phyloP scores from a whole-genome alignment of 2,797 vertebrate genomes.

The Phalanger gymnotis region DNA sequence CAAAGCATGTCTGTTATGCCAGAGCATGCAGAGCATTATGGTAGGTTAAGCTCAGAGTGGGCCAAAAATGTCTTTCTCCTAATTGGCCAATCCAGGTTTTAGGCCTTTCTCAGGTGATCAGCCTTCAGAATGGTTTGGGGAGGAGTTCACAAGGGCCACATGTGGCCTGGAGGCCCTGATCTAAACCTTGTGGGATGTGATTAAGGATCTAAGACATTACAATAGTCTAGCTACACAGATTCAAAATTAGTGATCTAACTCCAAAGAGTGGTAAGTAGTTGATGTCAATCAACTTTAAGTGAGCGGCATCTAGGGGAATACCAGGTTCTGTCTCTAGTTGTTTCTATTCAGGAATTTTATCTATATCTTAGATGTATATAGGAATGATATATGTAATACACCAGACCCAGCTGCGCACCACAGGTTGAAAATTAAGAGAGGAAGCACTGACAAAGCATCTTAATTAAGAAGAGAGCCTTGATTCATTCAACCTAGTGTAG shows the following conservation, averaged over 20 bases:
- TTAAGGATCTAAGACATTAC: not conserved
- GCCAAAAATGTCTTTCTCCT: no score
- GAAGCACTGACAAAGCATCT: not conserved
- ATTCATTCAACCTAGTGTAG: no score
- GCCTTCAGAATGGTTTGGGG: no score
- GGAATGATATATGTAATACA: not conserved
- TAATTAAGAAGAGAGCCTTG: not conserved
- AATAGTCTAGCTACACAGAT: not conserved
- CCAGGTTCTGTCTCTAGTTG: not conserved
- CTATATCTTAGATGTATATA: not conserved
- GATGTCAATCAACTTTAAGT: not conserved
- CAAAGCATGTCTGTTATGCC: no score
- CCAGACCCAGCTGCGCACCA: not conserved
- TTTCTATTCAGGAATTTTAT: not conserved
- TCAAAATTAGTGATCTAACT: not conserved
- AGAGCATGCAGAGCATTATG: no score
- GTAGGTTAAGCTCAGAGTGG: no score
- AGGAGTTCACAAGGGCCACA: no score
- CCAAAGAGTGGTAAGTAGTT: not conserved
- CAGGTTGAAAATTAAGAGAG: not conserved
- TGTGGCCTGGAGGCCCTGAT: no score
- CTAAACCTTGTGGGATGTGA: not conserved
- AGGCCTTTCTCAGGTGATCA: no score
- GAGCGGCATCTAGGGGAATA: not conserved
- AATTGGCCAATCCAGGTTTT: no score